Conservation (phyloP, 2,797 vertebrate species). For the Clarias pachynema region DNA sequence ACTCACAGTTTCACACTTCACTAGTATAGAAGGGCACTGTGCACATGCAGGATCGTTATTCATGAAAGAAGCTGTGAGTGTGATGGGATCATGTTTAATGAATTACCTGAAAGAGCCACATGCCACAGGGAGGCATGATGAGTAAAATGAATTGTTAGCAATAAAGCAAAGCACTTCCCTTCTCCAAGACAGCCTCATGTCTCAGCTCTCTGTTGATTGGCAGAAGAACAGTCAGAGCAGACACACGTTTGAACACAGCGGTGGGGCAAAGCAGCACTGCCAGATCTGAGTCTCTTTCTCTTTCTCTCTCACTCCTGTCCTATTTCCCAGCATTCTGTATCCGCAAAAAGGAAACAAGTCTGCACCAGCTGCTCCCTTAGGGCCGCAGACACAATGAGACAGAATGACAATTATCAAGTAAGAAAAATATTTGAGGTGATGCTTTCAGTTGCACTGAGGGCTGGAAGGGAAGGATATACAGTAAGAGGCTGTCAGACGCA, state of each 20-base stretch:
- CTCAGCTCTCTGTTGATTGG: conserved; percentile 41
- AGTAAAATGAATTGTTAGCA: conserved; percentile 6
- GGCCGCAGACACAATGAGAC: conserved; percentile 40
- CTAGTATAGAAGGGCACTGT: background rate
- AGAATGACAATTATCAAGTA: conserved; percentile 15
- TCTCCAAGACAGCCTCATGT: conserved; percentile 20
- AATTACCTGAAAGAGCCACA: background rate
- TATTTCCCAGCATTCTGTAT: conserved; percentile 48
- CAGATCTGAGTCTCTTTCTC: conserved; percentile 33
- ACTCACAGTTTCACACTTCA: conserved; percentile 1
- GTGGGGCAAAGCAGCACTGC: conserved; percentile 35
- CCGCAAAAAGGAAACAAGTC: conserved; percentile 39
- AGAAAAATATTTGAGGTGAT: background rate
- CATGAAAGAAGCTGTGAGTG: background rate
- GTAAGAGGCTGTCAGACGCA: background rate
- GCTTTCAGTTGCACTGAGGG: background rate
- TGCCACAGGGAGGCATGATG: background rate
- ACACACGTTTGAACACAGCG: conserved; percentile 12
- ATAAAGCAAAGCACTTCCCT: conserved; percentile 17
- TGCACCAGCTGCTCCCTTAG: conserved; percentile 41
- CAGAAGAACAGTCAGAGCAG: conserved; percentile 44
- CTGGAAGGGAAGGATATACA: background rate
- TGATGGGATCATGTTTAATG: background rate
- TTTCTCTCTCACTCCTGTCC: conserved; percentile 39
- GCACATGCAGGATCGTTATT: background rate